Base-by-base conservation (phyloP, 2,113 vertebrate species). In the Seriola rivoliana region DNA sequence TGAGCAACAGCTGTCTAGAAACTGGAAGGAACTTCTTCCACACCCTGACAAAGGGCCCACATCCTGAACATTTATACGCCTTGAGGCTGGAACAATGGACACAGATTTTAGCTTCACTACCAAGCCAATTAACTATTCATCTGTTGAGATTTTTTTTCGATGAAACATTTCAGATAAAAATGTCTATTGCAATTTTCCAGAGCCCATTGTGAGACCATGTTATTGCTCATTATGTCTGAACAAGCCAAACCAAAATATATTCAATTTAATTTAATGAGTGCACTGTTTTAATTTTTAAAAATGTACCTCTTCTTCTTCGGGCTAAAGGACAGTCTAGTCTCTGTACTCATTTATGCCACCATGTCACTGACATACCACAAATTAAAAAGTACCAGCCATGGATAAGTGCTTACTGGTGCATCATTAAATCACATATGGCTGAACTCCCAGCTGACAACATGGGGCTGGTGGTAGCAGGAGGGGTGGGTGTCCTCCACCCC, bases 351-450 rank as follows among this genome's bases (percentile, higher is more conserved):
- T 55, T 36, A 2, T 38, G 34, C 17, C 34, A 50, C 46, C 8
- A 12, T 8, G 21, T 48, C 57, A 76, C 75, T 5, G 42, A n/a
- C 54, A 42, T 17, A n/a, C 23, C 62, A 60, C 17, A 77, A 16
- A 81, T 54, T 25, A 74, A 52, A 34, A 82, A 80, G 36, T 23
- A 75, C 34, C 62, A 70, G 80, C 25, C 55, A 19, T 10, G 64
- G 38, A 80, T 57, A 57, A 75, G 12, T 68, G 75, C n/a, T 87
- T 71, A 81, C 71, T 66, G 75, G 75, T 71, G 71, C 81, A 69
- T 81, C 73, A 80, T 78, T 78, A 75, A 88, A 78, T 59, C 84
- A 75, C 75, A 83, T 82, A 82, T 36, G 80, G 82, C 76, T 65
- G 21, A 68, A 82, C 19, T 72, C 83, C 80, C 75, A 57, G 40